Evolutionary conservation across 2,888 invertebrate species (phyloP).

Genomic region (Rhagonycha lutea): DNA sequence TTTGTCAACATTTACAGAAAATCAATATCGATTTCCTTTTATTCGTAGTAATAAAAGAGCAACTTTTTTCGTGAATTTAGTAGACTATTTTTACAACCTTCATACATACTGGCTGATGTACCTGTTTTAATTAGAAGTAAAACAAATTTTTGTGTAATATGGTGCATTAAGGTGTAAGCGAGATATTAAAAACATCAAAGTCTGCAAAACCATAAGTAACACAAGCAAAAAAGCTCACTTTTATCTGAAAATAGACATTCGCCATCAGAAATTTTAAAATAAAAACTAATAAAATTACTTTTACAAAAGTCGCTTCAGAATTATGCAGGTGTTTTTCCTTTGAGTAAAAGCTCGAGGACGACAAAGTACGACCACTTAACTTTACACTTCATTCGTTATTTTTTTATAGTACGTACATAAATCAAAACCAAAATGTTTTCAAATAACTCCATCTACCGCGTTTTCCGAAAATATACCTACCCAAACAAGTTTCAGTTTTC

Average conservation of each 20-base stretch:
- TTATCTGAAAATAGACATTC: not conserved
- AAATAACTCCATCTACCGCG: not conserved
- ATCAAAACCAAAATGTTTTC: not conserved
- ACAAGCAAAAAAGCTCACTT: not conserved
- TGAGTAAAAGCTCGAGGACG: not conserved
- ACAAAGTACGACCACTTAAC: not conserved
- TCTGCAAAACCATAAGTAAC: not conserved
- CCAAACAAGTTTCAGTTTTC: not conserved
- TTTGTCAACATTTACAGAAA: not conserved
- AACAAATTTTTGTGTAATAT: not conserved
- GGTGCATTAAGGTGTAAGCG: not conserved
- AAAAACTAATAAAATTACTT: not conserved
- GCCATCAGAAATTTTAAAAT: not conserved
- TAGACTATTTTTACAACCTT: not conserved
- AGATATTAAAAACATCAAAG: not conserved
- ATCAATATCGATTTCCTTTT: not conserved
- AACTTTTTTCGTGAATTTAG: not conserved
- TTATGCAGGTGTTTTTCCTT: not conserved
- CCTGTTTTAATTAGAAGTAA: not conserved
- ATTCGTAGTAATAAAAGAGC: not conserved
- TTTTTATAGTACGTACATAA: not conserved
- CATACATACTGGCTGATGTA: not conserved
- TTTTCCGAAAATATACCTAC: not conserved
- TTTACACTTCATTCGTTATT: not conserved
- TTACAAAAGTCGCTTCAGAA: not conserved